Percentiles rank a stretch among this genome's conserved stretches.
Conservation (phyloP, 2,888 invertebrate genomes). For the Catocala nupta region DNA sequence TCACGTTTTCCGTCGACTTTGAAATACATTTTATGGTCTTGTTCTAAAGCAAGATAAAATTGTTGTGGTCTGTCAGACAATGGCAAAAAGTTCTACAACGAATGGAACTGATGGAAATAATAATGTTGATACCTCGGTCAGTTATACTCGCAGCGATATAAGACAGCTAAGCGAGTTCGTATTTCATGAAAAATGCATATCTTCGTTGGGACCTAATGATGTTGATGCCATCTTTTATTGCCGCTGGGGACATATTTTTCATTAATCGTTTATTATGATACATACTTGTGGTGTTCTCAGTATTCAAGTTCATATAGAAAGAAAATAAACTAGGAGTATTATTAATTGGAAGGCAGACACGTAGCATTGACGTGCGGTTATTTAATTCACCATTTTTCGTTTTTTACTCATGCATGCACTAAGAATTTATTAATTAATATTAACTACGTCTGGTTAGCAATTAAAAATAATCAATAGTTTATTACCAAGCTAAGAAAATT, state of each 20-base stretch:
- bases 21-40: conserved; percentile 67
- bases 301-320: conserved; percentile 30
- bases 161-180: conserved; percentile 71
- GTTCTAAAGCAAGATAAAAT: conserved; percentile 70
- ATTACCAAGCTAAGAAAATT: too few species aligned
- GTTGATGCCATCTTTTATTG: conserved; percentile 82
- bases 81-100: conserved; percentile 70
- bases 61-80: conserved; percentile 62
- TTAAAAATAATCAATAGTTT: too few species aligned
- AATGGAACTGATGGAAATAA: conserved; percentile 73
- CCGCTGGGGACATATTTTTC: conserved; percentile 78
- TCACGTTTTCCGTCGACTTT: conserved; percentile 63
- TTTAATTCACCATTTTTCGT: conserved; percentile 20
- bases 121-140: conserved; percentile 65
- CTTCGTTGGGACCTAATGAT: conserved; percentile 80
- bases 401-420: conserved; percentile 10
- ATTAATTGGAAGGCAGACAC: conserved; percentile 36
- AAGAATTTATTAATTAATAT: not conserved
- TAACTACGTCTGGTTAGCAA: too few species aligned
- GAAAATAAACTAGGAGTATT: conserved; percentile 27
- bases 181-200: conserved; percentile 87
- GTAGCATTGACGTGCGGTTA: conserved; percentile 26
- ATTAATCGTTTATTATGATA: conserved; percentile 78
- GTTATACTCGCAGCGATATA: conserved; percentile 66
- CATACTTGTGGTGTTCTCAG: conserved; percentile 52